Evolutionary conservation across 2,888 invertebrate species (phyloP).

Genomic region (Macaria notata): DNA sequence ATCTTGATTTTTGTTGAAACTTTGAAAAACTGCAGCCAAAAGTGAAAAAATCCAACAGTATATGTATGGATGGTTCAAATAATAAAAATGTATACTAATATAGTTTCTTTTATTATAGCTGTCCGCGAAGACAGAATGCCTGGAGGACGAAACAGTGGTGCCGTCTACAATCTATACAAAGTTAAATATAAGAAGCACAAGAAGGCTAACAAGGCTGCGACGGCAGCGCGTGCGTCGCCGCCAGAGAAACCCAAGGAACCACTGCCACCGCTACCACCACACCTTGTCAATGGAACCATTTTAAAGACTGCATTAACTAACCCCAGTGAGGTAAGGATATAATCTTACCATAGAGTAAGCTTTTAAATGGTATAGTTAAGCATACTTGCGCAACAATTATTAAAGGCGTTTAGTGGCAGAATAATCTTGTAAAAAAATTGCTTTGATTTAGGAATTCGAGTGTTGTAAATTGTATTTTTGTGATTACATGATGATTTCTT

Average conservation of each 20-base stretch:
- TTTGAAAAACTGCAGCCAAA: too few species aligned
- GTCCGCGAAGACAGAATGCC: conserved; percentile 99
- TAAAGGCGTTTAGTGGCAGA: too few species aligned
- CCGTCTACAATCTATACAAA: conserved; percentile 99
- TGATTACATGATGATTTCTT: too few species aligned
- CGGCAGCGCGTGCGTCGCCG: conserved; percentile 74
- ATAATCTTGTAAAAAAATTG: too few species aligned
- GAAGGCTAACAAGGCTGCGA: conserved; percentile 85
- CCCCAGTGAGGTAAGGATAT: conserved; percentile 88
- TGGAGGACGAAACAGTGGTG: conserved; percentile 99
- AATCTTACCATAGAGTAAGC: too few species aligned
- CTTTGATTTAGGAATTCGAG: too few species aligned
- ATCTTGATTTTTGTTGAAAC: too few species aligned
- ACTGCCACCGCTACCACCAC: conserved; percentile 84
- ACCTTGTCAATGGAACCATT: conserved; percentile 95
- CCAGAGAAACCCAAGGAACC: conserved; percentile 77
- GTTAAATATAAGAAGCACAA: conserved; percentile 99
- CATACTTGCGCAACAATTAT: too few species aligned
- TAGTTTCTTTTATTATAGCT: conserved; percentile 81
- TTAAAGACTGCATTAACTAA: conserved; percentile 97
- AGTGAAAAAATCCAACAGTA: too few species aligned
- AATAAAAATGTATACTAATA: conserved; percentile 4
- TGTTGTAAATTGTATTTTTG: too few species aligned
- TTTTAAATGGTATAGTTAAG: too few species aligned
- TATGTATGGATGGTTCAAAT: too few species aligned